Evolutionary conservation across 2,113 vertebrate species (phyloP).

Genomic region (Rhea americana): DNA sequence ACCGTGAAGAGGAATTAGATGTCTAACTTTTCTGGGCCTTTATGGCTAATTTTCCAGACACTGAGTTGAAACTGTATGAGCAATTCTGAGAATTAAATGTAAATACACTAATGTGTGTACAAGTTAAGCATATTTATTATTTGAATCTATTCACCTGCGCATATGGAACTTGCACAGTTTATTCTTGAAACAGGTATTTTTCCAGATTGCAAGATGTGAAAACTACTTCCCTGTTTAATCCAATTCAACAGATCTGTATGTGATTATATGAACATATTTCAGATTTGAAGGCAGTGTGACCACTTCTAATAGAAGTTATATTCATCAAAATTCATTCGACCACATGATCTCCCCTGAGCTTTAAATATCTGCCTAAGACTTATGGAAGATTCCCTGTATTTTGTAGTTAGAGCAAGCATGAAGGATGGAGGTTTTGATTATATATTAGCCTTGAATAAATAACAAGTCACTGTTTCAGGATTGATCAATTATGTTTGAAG

Average conservation of each 20-base stretch:
- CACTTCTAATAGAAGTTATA: slow-evolving; percentile 43
- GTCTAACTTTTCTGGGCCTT: slow-evolving; percentile 15
- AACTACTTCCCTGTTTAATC: slow-evolving; percentile 37
- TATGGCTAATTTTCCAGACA: slow-evolving; percentile 24
- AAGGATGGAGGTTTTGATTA: not conserved
- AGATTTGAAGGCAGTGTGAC: not conserved
- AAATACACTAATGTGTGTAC: not conserved
- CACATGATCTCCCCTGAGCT: not conserved
- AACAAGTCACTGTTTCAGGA: not conserved
- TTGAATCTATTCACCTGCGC: not conserved
- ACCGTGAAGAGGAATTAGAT: slow-evolving; percentile 33
- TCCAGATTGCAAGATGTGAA: slow-evolving; percentile 40
- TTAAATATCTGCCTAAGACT: not conserved
- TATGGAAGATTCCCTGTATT: not conserved
- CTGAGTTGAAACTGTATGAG: not conserved
- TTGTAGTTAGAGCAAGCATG: not conserved
- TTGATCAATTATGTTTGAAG: not conserved
- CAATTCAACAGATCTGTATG: slow-evolving; percentile 33
- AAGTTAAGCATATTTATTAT: not conserved
- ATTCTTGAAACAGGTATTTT: slow-evolving; percentile 40
- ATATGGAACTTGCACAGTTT: not conserved
- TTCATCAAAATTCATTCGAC: slow-evolving; percentile 2
- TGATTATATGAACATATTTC: slow-evolving; percentile 25
- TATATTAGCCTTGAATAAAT: not conserved
- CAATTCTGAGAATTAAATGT: not conserved